Conservation (phyloP, 2,797 vertebrate species). For the Manis pentadactyla region DNA sequence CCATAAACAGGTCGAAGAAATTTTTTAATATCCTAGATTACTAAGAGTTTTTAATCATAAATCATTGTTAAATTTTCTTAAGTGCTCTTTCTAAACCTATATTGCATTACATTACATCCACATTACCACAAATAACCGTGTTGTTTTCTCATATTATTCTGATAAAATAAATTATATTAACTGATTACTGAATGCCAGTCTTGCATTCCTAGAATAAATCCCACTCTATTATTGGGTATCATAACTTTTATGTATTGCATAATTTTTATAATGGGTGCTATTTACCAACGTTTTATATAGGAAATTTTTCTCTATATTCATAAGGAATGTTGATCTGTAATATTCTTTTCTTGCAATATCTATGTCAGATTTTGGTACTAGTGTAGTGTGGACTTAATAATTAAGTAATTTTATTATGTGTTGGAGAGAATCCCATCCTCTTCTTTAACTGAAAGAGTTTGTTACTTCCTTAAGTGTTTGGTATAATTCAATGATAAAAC, state of each 20-base stretch:
- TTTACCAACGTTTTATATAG: neutral
- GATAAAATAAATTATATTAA: neutral
- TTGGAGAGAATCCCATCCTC: neutral
- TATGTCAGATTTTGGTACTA: neutral
- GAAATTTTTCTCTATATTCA: neutral
- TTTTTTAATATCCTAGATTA: neutral
- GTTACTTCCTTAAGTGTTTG: neutral
- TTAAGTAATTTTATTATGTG: too few species aligned
- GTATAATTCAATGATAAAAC: neutral
- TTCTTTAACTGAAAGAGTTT: neutral
- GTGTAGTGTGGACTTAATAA: neutral
- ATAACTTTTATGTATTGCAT: neutral
- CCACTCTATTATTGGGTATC: neutral
- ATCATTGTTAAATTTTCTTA: neutral
- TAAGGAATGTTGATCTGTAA: neutral
- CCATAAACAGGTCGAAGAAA: neutral
- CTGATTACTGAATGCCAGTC: neutral
- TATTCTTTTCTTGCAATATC: neutral
- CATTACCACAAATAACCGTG: neutral
- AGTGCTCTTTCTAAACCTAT: neutral
- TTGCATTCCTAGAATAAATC: neutral
- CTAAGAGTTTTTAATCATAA: neutral
- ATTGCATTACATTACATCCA: neutral
- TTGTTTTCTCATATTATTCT: neutral
- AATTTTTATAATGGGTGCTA: neutral